Evolutionary conservation across 2,797 vertebrate species (phyloP), one percentile per base, ranked within the genome.

Genomic region (Choloepus didactylus): DNA sequence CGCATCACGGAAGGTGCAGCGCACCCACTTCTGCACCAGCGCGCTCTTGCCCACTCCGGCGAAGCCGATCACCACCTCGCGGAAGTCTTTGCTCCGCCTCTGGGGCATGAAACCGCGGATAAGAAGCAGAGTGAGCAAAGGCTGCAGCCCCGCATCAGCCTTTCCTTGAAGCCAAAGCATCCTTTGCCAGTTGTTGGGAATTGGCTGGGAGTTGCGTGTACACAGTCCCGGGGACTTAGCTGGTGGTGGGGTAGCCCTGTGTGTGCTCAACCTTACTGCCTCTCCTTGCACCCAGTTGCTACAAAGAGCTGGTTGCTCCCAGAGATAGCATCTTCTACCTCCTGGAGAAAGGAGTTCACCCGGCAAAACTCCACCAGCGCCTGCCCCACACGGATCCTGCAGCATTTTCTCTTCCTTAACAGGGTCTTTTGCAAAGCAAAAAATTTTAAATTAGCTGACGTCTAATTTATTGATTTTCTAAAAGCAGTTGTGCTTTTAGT

Each of bases 21-120:
- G 97, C 0, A 98, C 98, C 56, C 98, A 98, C 19, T 98, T 97
- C 59, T 98, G 98, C 29, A 98, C 98, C 82, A 98, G 83, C 18
- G 98, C 98, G 87, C 98, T 98, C 87, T 98, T 98, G 46, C 98
- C 98, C 5, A 98, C 98, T 11, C 98, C 98, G 0, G 97, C 97
- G 0, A 98, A 98, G 59, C 98, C 98, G 1, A 98, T 98, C 81
- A 98, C 98, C 46, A 98, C 98, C 91, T 98, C 98, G 76, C 97
- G 83, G 95, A 98, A 98, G 81, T 98, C 98, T 3, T 98, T 98
- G 95, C 97, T 98, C 70, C 62, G 98, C 97, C 73, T 98, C 97
- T 9, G 98, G 97, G 98, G 98, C 23, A 35, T 16, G 72, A 89
- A 62, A 3, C 35, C 10, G 7, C 69, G 69, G 23, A 89, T 3